These are phyloP conservation scores for Lasioglossum oenotherae DNA, from an alignment of 2,888 invertebrate genomes.

Conservation along the genomic window DNA sequence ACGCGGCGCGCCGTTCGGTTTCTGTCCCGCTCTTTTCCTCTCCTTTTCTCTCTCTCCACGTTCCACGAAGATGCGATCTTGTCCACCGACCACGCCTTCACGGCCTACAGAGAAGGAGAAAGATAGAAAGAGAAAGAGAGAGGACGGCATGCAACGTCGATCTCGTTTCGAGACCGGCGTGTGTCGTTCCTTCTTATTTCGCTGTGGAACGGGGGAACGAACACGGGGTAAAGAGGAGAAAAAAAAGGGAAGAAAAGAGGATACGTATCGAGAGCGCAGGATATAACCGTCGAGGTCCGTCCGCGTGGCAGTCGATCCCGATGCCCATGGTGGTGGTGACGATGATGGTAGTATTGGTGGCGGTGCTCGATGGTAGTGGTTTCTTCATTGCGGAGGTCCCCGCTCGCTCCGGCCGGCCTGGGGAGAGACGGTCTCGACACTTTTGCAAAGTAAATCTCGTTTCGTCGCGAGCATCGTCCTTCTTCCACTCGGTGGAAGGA, in stretches of 20 bases:
- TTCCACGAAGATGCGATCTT: slow-evolving; percentile 76
- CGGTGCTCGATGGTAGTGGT: slow-evolving; percentile 17
- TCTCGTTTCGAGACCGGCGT: slow-evolving; percentile 65
- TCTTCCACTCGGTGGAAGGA: slow-evolving; percentile 45
- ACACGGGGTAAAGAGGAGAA: slow-evolving; percentile 32
- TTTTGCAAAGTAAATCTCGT: slow-evolving; percentile 63
- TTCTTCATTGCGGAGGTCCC: slow-evolving; percentile 28
- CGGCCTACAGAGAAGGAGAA: slow-evolving; percentile 46
- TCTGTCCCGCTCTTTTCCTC: slow-evolving; percentile 22
- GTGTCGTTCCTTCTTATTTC: slow-evolving; percentile 52
- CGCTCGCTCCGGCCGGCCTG: background rate
- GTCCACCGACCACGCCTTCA: slow-evolving; percentile 77
- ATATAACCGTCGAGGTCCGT: slow-evolving; percentile 21
- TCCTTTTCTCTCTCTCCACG: slow-evolving; percentile 64
- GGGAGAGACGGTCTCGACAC: slow-evolving; percentile 38
- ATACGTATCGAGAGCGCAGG: slow-evolving; percentile 25
- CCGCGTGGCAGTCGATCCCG: slow-evolving; percentile 30
- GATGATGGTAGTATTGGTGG: slow-evolving; percentile 12
- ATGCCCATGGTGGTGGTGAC: background rate
- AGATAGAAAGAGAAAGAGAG: slow-evolving; percentile 27
- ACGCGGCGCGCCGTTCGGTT: slow-evolving; percentile 2
- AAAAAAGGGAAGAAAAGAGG: slow-evolving; percentile 23
- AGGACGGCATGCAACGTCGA: slow-evolving; percentile 60
- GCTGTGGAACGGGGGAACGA: slow-evolving; percentile 36
- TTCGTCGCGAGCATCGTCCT: slow-evolving; percentile 46